Evolutionary conservation across 2,113 vertebrate genomes (phyloP).

Genomic region (Brienomyrus brachyistius): DNA sequence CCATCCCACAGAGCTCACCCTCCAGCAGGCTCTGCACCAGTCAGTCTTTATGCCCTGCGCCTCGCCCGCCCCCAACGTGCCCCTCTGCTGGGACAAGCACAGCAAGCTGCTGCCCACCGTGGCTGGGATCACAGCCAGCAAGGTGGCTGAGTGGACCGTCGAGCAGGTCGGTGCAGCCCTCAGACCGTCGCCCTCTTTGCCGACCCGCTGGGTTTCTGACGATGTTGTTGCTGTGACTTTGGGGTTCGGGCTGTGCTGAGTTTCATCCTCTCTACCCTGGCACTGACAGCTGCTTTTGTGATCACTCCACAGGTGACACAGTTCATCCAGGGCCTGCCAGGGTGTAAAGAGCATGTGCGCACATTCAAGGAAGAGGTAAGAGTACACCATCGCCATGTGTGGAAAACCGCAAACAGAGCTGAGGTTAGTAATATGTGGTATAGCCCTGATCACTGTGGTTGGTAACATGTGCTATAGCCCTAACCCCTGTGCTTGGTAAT

Average conservation of each 20-base stretch:
- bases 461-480: not conserved
- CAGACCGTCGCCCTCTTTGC: not conserved
- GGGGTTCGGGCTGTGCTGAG: not conserved
- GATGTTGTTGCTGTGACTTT: not conserved
- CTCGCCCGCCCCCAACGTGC: conserved; percentile 62
- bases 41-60: conserved; percentile 69
- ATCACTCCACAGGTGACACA: conserved; percentile 58
- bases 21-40: conserved; percentile 62
- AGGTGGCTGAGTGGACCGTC: conserved; percentile 76
- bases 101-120: conserved; percentile 79
- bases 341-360: conserved; percentile 74
- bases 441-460: not conserved
- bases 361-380: conserved; percentile 80
- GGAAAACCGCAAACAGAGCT: not conserved
- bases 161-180: conserved; percentile 60
- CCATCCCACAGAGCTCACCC: conserved; percentile 41
- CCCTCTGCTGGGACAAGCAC: conserved; percentile 78
- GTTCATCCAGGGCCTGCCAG: conserved; percentile 76
- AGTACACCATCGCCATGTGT: not conserved
- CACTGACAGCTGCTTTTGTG: not conserved
- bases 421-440: not conserved
- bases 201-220: not conserved
- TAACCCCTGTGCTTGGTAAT: not conserved
- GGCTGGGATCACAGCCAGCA: conserved; percentile 76
- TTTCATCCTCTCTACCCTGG: not conserved